Conservation (phyloP, 1,140 invertebrate species). For the Hylyphantes graminicola region DNA sequence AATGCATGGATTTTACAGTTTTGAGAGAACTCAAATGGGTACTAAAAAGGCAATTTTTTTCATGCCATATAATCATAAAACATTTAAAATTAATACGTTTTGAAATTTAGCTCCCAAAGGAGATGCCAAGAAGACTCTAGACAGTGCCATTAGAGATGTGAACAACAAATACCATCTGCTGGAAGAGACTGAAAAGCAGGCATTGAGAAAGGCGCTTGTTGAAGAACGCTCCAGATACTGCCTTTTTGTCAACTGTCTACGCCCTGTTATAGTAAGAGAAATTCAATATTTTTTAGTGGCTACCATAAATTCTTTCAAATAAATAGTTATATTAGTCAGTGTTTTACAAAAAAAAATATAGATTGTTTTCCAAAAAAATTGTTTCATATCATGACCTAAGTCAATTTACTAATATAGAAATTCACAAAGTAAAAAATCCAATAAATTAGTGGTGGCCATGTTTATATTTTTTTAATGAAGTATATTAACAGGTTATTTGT, state of each 20-base stretch:
- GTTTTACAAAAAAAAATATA: not conserved
- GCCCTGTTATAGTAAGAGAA: conserved; percentile 87
- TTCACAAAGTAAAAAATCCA: too few relatives aligned
- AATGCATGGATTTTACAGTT: too few relatives aligned
- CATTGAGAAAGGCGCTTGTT: conserved; percentile 88
- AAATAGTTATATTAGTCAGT: not conserved
- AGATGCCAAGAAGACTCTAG: conserved; percentile 76
- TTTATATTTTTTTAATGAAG: too few relatives aligned
- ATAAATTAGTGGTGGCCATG: too few relatives aligned
- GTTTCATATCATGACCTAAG: too few relatives aligned
- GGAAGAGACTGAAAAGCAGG: conserved; percentile 92
- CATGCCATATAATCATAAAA: not conserved
- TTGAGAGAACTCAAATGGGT: not conserved
- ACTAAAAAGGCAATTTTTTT: not conserved
- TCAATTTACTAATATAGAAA: too few relatives aligned
- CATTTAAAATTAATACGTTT: not conserved
- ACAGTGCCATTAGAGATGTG: conserved; percentile 83
- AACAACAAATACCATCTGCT: conserved; percentile 84
- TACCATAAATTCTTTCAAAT: too few relatives aligned
- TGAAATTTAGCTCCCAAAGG: conserved; percentile 63
- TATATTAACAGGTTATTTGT: not conserved
- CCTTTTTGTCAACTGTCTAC: conserved; percentile 88
- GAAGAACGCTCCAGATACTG: conserved; percentile 93
- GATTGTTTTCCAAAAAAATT: too few relatives aligned
- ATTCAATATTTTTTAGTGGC: not conserved